phyloP scores from a whole-genome alignment of 2,113 vertebrate genomes.

The Labeo rohita region DNA sequence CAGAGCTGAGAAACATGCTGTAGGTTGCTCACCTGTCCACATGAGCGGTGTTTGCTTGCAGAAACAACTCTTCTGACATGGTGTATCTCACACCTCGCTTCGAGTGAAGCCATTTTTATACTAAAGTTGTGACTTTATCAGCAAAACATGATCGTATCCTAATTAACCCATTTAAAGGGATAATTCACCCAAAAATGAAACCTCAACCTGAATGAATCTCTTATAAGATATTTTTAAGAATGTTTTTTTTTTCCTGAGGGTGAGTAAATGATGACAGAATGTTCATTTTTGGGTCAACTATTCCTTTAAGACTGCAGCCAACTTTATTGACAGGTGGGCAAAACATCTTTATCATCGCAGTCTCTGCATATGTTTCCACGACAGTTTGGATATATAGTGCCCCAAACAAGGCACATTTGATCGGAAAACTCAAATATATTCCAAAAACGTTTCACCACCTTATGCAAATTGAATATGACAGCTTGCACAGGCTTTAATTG shows the following conservation, averaged over 20 bases:
- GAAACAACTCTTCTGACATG: not conserved
- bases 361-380: not conserved
- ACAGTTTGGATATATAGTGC: not conserved
- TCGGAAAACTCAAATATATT: not conserved
- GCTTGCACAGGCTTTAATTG: not conserved
- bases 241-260: too few species aligned
- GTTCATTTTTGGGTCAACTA: too few species aligned
- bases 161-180: not conserved
- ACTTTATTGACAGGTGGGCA: not conserved
- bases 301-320: too few species aligned
- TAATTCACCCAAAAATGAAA: not conserved
- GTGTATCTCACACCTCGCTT: not conserved
- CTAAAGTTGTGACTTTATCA: slow-evolving; percentile 20
- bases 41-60: slow-evolving; percentile 10
- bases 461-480: not conserved
- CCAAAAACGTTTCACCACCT: not conserved
- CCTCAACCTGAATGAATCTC: too few species aligned
- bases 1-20: slow-evolving; percentile 19
- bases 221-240: too few species aligned
- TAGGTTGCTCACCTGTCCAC: not conserved
- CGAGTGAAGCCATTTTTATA: not conserved
- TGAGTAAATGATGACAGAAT: too few species aligned
- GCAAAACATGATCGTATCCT: not conserved
- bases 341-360: not conserved
- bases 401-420: not conserved